Base-by-base conservation (phyloP, 2,113 vertebrate genomes). In the Aix galericulata region DNA sequence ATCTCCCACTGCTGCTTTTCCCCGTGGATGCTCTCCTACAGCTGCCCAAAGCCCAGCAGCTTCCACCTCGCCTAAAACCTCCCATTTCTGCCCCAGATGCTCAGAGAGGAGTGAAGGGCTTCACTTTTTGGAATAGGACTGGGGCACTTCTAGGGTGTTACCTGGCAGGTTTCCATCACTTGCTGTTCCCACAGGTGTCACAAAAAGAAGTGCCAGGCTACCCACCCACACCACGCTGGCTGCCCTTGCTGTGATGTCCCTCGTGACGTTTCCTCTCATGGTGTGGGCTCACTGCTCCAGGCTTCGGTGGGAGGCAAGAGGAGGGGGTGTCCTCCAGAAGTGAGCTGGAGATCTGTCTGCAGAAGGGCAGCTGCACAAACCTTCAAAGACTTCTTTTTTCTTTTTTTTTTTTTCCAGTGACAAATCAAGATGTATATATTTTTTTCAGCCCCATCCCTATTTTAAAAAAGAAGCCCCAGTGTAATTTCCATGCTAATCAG, bases 401-500 rank as follows among this genome's bases (percentile, higher is more conserved):
- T 67, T 71, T 40, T 18, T 68, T 36, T 59, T 40, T 40, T 71
- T 73, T 48, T 5, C 46, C 86, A 76, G 44, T 71, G 92, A 86
- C 77, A 71, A 60, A 89, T 67, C 82, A 82, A 74, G 40, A 66
- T 69, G 29, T 17, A 4, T 2, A 18, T 20, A 46, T 36, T 68
- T 25, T 52, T 91, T n/a, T 5, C 21, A 71, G 26, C n/a, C 52
- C 86, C 44, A 48, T 62, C 36, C 55, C 53, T n/a, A 40, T 89
- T 93, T 89, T 76, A 56, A 83, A 68, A n/a, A n/a, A 88, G 80
- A 94, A 86, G 27, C 29, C 52, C 29, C 68, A 12, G 38, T 48
- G 88, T 64, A 81, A 95, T 95, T 94, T 90, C 85, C 79, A 83
- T 58, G 73, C 76, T 96, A 90, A 95, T 93, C 91, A 90, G 79